Base-by-base conservation (phyloP, 2,888 invertebrate genomes). In the Thecophora atra region DNA sequence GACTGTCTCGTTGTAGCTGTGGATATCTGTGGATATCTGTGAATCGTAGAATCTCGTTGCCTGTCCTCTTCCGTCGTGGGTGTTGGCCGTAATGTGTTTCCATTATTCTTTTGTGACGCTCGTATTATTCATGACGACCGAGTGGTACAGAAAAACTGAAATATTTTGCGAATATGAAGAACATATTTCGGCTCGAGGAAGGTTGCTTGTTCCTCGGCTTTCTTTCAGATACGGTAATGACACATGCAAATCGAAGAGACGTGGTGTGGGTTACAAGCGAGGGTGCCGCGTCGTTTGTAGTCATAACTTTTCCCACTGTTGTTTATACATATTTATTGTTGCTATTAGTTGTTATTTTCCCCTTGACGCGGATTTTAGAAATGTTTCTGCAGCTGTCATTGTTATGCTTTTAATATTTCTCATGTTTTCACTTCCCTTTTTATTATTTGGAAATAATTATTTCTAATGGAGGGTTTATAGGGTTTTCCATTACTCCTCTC, bases 121-220 rank as follows among this genome's bases (percentile, higher is more conserved):
- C 65, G 65, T 65, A 65, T 65, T 65, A 65, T 65, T 65, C 65
- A 65, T 65, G 52, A 19, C 62, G n/a, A 17, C 28, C 28, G 62
- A 37, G 30, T n/a, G 13, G 63, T n/a, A 28, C 47, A 65, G 24
- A 60, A 47, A 47, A 47, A 60, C 8, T n/a, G n/a, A 30, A 30
- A 30, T 60, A 30, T 60, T 60, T 26, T 68, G 37, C 24, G 47
- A 56, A 58, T 68, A 58, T 68, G 42, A 58, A 68, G 56, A 68
- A 58, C 58, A 68, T 68, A 56, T 68, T 68, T 56, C 44, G 56
- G 44, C 42, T 68, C 42, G 58, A 58, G 68, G 56, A 68, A 68
- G 37, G 28, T 30, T 37, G 52, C 67, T 28, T 30, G 28, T 37
- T 54, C 19, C 44, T 64, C 24, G 15, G 13, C 17, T 24, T 26